Conservation (phyloP, 35 echinoderm and acorn worm species). For the Ophiothrix spiculata region DNA sequence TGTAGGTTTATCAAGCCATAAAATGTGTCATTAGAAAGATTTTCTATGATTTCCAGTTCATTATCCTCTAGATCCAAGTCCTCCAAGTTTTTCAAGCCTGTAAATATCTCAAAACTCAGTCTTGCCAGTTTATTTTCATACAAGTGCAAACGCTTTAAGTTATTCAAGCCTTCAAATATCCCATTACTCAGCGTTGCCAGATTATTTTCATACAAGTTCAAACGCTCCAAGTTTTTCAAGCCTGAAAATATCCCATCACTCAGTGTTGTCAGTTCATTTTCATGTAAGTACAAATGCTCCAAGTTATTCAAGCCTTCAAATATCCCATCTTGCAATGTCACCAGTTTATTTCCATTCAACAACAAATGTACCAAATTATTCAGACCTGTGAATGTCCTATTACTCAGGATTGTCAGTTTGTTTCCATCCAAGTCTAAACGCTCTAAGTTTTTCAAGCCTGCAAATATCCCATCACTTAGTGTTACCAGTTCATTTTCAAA, state of each 20-base stretch:
- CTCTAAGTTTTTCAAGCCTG: too few relatives aligned
- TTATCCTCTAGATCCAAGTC: not conserved
- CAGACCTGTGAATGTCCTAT: too few relatives aligned
- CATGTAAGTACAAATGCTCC: not conserved
- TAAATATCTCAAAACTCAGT: not conserved
- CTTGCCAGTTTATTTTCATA: not conserved
- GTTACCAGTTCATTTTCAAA: too few relatives aligned
- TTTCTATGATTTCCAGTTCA: not conserved
- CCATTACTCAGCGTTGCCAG: not conserved
- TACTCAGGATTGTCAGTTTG: too few relatives aligned
- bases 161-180: not conserved
- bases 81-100: not conserved
- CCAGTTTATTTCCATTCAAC: not conserved
- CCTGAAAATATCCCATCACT: not conserved
- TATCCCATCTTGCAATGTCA: not conserved
- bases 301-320: not conserved
- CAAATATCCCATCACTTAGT: too few relatives aligned
- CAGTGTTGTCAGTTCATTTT: not conserved
- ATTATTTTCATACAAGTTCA: not conserved
- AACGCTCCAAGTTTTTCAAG: not conserved
- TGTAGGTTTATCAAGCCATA: too few relatives aligned
- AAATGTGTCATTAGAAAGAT: too few relatives aligned
- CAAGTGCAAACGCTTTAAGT: not conserved
- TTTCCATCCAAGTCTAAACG: too few relatives aligned
- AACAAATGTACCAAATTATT: too few relatives aligned